Evolutionary conservation across 1,140 invertebrate species (phyloP), one percentile per base, ranked within the genome.

Genomic region (Heliconius congener): DNA sequence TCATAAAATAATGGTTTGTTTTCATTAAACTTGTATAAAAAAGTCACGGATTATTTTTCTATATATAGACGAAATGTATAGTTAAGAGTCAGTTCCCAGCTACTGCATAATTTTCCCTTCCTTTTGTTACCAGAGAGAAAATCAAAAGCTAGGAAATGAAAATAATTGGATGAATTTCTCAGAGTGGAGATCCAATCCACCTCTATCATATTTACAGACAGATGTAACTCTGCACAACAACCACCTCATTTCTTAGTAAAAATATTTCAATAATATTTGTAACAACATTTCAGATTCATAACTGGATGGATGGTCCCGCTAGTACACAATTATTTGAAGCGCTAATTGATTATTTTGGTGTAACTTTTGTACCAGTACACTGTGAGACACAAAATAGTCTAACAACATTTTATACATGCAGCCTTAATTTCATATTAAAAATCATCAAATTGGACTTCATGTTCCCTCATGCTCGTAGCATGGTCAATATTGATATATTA

Each of bases 381-480:
- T 90, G 79, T 82, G 37, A 81, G 23, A 83, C 78, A 4, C 85
- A 87, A 71, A 85, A 85, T 71, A 76, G 87, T 9, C 79, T 90
- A 5, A 78, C 83, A 52, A 85, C 87, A 72, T 93, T 93, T 71
- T 92, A 93, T 52, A 92, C 93, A 60, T 89, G 85, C 66, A 93
- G 87, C 73, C 75, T 93, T 11, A 82, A 70, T 46, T 81, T 93
- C 8, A 81, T 93, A 50, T 8, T 85, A 9, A 91, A 91, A 76
- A 84, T 93, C 11, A 85, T 92, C 5, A 92, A 88, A 81, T 76
- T 88, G 5, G 90, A 93, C 78, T 94, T 94, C 60, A 87, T 91
- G 81, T 93, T 93, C 76, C 89, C 89, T n/a, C 87, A 86, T 46
- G 39, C 83, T 57, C 83, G 87, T 42, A 90, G 85, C 27, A 90